These are phyloP conservation scores for Sesia apiformis DNA, from an alignment of 2,888 invertebrate genomes.

Conservation along the genomic window DNA sequence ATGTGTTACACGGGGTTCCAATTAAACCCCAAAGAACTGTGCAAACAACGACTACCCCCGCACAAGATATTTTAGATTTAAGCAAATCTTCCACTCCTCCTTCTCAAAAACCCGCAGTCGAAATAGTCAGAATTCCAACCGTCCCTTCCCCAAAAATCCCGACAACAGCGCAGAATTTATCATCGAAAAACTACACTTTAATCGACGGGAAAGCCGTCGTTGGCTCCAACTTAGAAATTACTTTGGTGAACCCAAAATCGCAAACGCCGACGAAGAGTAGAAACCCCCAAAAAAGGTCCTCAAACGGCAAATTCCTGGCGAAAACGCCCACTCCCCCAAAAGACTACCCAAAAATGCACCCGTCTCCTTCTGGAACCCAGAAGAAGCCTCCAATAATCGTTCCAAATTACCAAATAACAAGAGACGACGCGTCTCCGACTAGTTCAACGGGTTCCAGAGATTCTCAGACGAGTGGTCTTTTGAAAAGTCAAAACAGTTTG, in stretches of 20 bases:
- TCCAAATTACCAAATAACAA: constrained; percentile 47
- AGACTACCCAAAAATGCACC: constrained; percentile 29
- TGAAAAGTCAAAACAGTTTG: constrained; percentile 19
- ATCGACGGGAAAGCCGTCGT: constrained; percentile 60
- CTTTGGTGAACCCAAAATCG: constrained; percentile 73
- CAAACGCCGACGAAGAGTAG: constrained; percentile 38
- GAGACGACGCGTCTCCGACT: constrained; percentile 41
- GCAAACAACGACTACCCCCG: constrained; percentile 33
- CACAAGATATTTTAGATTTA: constrained; percentile 78
- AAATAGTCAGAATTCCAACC: constrained; percentile 72
- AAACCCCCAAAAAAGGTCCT: constrained; percentile 62
- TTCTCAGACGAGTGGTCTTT: constrained; percentile 17
- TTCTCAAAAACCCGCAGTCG: constrained; percentile 55
- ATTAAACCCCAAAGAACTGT: constrained; percentile 36
- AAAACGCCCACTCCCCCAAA: constrained; percentile 60
- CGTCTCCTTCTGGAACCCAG: constrained; percentile 16
- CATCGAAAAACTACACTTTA: constrained; percentile 57
- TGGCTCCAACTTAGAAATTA: constrained; percentile 82
- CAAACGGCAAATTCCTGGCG: constrained; percentile 72
- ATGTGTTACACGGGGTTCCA: constrained; percentile 58
- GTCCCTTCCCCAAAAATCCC: constrained; percentile 51
- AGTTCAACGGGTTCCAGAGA: constrained; percentile 35
- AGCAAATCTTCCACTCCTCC: constrained; percentile 55
- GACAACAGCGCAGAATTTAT: constrained; percentile 51
- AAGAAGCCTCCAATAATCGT: constrained; percentile 42